Evolutionary conservation across 2,797 vertebrate genomes (phyloP), one percentile per base, ranked within the genome.

Genomic region (Melanitta fusca): DNA sequence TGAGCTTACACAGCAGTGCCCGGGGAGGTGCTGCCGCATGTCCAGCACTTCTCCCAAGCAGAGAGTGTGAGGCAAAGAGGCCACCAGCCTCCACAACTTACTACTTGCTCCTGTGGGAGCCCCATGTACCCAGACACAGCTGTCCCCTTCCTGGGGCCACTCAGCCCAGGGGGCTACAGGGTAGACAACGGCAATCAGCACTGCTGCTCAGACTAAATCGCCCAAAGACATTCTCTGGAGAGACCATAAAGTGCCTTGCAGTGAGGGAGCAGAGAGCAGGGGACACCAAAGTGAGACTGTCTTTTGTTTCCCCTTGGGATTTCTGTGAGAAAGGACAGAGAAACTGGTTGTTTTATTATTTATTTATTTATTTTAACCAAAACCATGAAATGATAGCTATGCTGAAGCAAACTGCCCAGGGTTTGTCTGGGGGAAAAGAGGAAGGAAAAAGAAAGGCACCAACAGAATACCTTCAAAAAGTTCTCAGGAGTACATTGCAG

Each of bases 341-440:
- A 56, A 17, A 80, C n/a, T 49, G 17, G 51, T 53, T 53, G 14
- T 27, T 61, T 71, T 88, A 9, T 28, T 57, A 12, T 12, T 5
- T 10, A 36, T 36, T 36, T 36, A 36, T 8, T 0, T 79, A 73
- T 77, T 69, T 25, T 25, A 81, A 75, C 18, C 11, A 61, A 93
- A 91, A 77, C 36, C 8, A 66, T 11, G 15, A 62, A 87, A 61
- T 51, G 2, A 78, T 24, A 32, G 39, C 41, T 65, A 24, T 27
- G 49, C 68, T 78, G 84, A 92, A 93, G 72, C 45, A 82, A 85
- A 74, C 17, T 54, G 45, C 71, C 15, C 65, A 69, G 57, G n/a
- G 60, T 43, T 39, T 4, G 11, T 89, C 39, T 75, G 58, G 30
- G 25, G 25, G 20, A 32, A 43, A 43, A 12, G 39, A 15, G 39